These are phyloP conservation scores for Pangasius sanitwongsei DNA, from an alignment of 2,797 vertebrate genomes.

Conservation along the genomic window DNA sequence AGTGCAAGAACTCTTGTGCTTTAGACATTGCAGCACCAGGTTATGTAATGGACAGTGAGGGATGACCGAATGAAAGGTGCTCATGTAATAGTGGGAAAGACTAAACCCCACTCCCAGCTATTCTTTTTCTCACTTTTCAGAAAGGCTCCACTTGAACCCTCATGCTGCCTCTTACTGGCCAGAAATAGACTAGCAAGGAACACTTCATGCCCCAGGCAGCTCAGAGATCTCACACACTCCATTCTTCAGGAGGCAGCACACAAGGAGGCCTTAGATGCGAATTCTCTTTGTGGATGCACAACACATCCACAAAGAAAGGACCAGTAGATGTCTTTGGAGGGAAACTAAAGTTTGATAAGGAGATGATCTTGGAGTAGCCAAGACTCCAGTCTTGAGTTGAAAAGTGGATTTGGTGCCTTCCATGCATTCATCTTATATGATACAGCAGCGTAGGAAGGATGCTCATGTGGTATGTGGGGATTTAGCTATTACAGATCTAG, in stretches of 20 bases:
- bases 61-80: neutral
- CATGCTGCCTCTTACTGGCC: neutral
- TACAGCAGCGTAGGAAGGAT: neutral
- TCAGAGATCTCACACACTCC: neutral
- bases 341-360: neutral
- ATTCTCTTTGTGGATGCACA: neutral
- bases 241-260: neutral
- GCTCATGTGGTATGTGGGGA: neutral
- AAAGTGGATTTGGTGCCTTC: neutral
- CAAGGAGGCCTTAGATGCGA: neutral
- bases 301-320: too few relatives aligned
- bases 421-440: neutral
- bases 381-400: neutral
- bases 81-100: neutral
- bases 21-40: neutral
- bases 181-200: constrained; percentile 17
- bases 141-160: neutral
- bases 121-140: constrained; percentile 3
- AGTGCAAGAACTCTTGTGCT: neutral
- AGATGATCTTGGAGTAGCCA: neutral
- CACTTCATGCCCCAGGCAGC: constrained; percentile 5
- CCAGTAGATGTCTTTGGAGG: too few relatives aligned
- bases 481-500: constrained; percentile 9
- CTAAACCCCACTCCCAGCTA: neutral
- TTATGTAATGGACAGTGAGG: constrained; percentile 21